phyloP scores from a whole-genome alignment of 2,888 invertebrate species.

The Lepidochitona cinerea region DNA sequence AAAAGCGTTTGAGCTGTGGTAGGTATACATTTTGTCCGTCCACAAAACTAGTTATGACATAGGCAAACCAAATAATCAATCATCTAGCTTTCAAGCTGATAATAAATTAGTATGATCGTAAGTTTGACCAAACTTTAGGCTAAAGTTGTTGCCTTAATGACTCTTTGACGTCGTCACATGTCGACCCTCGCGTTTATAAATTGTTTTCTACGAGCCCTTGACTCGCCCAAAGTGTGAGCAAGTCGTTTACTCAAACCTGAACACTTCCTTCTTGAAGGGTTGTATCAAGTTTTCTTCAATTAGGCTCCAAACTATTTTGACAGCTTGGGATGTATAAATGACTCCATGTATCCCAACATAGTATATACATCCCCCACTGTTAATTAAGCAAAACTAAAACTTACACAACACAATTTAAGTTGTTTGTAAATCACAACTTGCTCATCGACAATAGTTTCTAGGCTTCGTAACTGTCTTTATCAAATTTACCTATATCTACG shows the following conservation, averaged over 20 bases:
- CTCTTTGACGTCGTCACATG: neutral
- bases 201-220: neutral
- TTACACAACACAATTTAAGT: too few species aligned
- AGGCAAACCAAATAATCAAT: too few species aligned
- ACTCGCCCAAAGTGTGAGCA: neutral
- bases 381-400: too few species aligned
- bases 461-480: too few species aligned
- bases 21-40: too few species aligned
- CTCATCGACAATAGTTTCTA: too few species aligned
- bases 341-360: neutral
- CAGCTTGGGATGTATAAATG: neutral
- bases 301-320: neutral
- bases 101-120: neutral
- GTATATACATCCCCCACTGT: neutral
- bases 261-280: neutral
- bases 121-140: neutral
- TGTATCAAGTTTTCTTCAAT: neutral
- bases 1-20: too few species aligned
- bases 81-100: too few species aligned
- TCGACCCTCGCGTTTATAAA: neutral
- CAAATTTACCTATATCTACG: neutral
- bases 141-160: neutral
- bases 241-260: neutral
- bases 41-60: too few species aligned
- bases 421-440: too few species aligned